Percentiles rank a stretch among this genome's conserved stretches.
Evolutionary conservation across 2,797 vertebrate species (phyloP).

Genomic region (Anniella stebbinsi): DNA sequence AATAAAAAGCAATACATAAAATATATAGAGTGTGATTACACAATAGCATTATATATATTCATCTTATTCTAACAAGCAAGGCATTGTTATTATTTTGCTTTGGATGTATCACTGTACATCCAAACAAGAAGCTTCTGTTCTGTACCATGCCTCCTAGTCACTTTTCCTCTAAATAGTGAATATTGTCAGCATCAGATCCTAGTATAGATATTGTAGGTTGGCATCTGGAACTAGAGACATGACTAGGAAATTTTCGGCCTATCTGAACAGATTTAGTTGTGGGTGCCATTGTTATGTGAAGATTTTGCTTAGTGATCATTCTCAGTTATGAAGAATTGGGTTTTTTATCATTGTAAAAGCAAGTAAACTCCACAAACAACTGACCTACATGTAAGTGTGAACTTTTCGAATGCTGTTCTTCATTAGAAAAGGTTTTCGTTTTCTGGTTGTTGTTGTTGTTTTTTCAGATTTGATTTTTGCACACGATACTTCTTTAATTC

Average conservation of each 20-base stretch:
- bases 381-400: not conserved
- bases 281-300: not conserved
- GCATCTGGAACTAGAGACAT: not conserved
- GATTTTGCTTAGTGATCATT: conserved; percentile 8
- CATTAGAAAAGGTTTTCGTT: conserved; percentile 20
- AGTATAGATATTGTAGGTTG: not conserved
- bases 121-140: not conserved
- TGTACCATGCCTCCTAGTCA: not conserved
- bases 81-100: not conserved
- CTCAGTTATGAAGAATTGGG: conserved; percentile 29
- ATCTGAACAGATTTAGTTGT: not conserved
- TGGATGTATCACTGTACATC: not conserved
- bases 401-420: not conserved
- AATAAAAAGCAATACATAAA: not conserved
- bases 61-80: not conserved
- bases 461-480: not conserved
- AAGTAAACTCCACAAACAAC: conserved; percentile 32
- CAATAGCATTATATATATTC: not conserved
- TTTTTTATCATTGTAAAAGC: conserved; percentile 17
- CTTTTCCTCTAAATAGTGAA: not conserved
- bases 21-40: not conserved
- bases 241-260: not conserved
- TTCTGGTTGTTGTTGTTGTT: conserved; percentile 8
- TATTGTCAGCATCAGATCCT: not conserved
- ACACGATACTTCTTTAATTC: not conserved